phyloP scores from a whole-genome alignment of 1,140 invertebrate species.

The Drosophila funebris region DNA sequence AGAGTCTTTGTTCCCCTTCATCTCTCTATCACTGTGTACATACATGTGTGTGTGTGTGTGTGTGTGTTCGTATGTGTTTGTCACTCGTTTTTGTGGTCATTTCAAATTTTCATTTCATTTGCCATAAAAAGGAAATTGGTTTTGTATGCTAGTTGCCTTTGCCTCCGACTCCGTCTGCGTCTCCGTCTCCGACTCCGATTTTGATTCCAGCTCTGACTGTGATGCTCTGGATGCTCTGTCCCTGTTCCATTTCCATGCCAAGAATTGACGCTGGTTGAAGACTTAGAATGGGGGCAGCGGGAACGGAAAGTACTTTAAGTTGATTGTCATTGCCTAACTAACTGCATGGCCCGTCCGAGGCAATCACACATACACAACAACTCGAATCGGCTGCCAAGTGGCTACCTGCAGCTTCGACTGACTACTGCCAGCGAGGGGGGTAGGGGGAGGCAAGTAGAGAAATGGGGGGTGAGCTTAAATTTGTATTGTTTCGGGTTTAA shows the following conservation, averaged over 20 bases:
- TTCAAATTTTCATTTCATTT: slow-evolving; percentile 82
- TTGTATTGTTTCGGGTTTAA: slow-evolving; percentile 37
- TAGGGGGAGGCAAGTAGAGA: neutral
- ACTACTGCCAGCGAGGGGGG: neutral
- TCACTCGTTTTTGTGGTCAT: slow-evolving; percentile 74
- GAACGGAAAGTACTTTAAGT: slow-evolving; percentile 12
- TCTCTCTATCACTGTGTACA: slow-evolving; percentile 5
- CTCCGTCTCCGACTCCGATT: neutral
- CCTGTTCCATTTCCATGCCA: slow-evolving; percentile 4
- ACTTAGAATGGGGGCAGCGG: neutral
- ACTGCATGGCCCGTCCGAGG: slow-evolving; percentile 22
- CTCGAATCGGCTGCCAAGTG: slow-evolving; percentile 15
- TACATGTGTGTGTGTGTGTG: too few species aligned
- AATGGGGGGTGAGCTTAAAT: neutral
- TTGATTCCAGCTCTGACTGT: neutral
- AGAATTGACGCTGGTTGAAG: neutral
- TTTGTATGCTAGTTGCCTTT: slow-evolving; percentile 72
- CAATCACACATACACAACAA: slow-evolving; percentile 16
- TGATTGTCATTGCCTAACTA: slow-evolving; percentile 49
- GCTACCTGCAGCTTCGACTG: slow-evolving; percentile 11
- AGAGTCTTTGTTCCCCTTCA: slow-evolving; percentile 3
- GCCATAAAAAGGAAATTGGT: slow-evolving; percentile 82
- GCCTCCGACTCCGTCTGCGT: slow-evolving; percentile 10
- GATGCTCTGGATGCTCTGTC: neutral
- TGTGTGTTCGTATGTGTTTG: too few species aligned